Evolutionary conservation across 2,113 vertebrate species (phyloP), one percentile per base, ranked within the genome.

Genomic region (Anthoscopus minutus): DNA sequence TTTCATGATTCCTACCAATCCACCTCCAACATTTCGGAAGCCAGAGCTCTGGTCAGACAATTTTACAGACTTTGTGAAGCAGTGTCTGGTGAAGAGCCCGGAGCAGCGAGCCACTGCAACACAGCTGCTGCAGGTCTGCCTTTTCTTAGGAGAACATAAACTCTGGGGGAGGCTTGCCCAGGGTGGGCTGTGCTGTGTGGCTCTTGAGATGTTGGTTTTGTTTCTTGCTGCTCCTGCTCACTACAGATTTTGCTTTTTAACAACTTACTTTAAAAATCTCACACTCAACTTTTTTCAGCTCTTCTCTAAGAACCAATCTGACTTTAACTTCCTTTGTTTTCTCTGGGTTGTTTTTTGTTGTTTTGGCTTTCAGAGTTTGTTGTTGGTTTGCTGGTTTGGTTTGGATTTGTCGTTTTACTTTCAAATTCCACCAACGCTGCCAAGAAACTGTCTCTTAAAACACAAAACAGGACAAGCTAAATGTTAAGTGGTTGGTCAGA

Each of bases 1-100:
- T 95, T 99, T 99, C 95, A 99, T 99, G 99, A 99, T 99, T 96
- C 99, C 99, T 30, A 99, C 98, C 85, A 99, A 99, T 76, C 99
- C 99, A 1, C 98, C 99, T 11, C 99, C 99, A 4, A 99, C 98
- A 0, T 99, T 99, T 93, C 97, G 98, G 48, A 99, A 98, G 15
- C 98, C 98, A 3, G 98, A 99, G 50, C 90, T 97, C 14, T 99
- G 99, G 99, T 98, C 99, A 3, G 89, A 96, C 42, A 78, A 5
- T 6, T 99, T 99, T 37, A 96, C 50, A 8, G 98, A 99, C 80
- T 99, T 99, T 67, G 98, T 99, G 58, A 98, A 97, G 50, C 98
- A 99, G 93, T 99, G 99, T 97, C 98, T 99, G 15, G 98, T 99
- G 37, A 99, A 99, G 95, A 99, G 98, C 96, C 99, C 99, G 0